Percentiles rank a stretch among this genome's conserved stretches.
Evolutionary conservation across 2,797 vertebrate species (phyloP).

Genomic region (Sebastes alutus): DNA sequence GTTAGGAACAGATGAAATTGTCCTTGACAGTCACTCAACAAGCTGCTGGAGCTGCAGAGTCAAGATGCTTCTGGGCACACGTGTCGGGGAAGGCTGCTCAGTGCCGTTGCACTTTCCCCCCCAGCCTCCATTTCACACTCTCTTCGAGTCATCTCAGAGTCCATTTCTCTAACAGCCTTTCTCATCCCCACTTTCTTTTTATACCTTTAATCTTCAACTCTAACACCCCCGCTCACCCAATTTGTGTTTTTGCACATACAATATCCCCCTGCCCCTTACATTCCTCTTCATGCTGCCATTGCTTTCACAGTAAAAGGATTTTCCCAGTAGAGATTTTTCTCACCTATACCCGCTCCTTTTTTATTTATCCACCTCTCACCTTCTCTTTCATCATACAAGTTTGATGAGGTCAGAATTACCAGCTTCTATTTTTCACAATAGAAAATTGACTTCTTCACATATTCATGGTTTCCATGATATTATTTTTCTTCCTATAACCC

Average conservation of each 20-base stretch:
- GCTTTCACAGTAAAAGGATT: slow-evolving; percentile 48
- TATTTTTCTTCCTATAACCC: not conserved
- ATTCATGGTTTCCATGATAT: not conserved
- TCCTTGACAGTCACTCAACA: slow-evolving; percentile 60
- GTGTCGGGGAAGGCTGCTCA: not conserved
- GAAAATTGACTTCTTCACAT: not conserved
- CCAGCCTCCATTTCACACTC: not conserved
- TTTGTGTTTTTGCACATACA: slow-evolving; percentile 35
- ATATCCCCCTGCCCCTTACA: not conserved
- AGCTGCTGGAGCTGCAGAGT: slow-evolving; percentile 9
- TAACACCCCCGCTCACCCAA: slow-evolving; percentile 33
- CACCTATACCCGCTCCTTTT: slow-evolving; percentile 25
- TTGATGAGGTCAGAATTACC: slow-evolving; percentile 19
- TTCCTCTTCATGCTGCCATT: not conserved
- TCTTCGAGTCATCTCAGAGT: not conserved
- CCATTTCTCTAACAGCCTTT: slow-evolving; percentile 26
- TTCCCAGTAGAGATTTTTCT: slow-evolving; percentile 27
- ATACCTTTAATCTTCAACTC: slow-evolving; percentile 30
- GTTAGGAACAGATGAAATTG: slow-evolving; percentile 49
- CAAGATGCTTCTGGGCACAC: not conserved
- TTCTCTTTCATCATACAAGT: slow-evolving; percentile 32
- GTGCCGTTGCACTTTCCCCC: not conserved
- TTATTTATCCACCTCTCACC: slow-evolving; percentile 32
- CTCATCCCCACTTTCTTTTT: slow-evolving; percentile 39
- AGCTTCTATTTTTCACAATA: not conserved